Conservation (phyloP, 2,888 invertebrate genomes). For the Himalopsyche tibetana region DNA sequence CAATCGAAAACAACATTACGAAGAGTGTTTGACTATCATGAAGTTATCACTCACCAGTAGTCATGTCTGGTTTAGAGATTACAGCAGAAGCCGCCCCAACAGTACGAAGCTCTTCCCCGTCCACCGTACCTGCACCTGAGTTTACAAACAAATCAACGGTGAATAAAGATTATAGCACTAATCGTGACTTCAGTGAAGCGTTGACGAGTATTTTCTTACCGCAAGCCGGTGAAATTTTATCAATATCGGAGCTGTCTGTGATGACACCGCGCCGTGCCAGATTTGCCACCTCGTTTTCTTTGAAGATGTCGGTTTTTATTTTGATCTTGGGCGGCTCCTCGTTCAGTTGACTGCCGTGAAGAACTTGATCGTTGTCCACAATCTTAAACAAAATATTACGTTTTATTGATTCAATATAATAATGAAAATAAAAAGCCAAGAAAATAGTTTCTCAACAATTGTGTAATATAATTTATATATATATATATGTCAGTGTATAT, state of each 20-base stretch:
- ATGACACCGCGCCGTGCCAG: constrained; percentile 68
- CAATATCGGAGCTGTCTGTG: constrained; percentile 55
- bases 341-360: constrained; percentile 63
- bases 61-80: constrained; percentile 43
- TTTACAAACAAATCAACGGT: not conserved
- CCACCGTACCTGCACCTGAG: constrained; percentile 23
- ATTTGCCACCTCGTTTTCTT: constrained; percentile 71
- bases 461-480: too few species aligned
- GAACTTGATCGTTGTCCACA: not conserved
- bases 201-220: not conserved
- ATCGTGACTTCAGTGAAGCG: not conserved
- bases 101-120: constrained; percentile 45
- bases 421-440: too few species aligned
- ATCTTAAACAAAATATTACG: not conserved
- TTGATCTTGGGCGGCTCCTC: constrained; percentile 76
- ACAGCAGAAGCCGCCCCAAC: constrained; percentile 46
- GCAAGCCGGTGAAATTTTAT: constrained; percentile 22
- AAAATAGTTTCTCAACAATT: too few species aligned
- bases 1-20: too few species aligned
- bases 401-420: too few species aligned
- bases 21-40: too few species aligned
- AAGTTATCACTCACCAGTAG: not conserved
- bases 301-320: constrained; percentile 77
- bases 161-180: not conserved
- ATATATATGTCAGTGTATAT: too few species aligned